These are phyloP conservation scores for Macrosteles quadrilineatus DNA, from an alignment of 1,140 invertebrate genomes.

Conservation along the genomic window DNA sequence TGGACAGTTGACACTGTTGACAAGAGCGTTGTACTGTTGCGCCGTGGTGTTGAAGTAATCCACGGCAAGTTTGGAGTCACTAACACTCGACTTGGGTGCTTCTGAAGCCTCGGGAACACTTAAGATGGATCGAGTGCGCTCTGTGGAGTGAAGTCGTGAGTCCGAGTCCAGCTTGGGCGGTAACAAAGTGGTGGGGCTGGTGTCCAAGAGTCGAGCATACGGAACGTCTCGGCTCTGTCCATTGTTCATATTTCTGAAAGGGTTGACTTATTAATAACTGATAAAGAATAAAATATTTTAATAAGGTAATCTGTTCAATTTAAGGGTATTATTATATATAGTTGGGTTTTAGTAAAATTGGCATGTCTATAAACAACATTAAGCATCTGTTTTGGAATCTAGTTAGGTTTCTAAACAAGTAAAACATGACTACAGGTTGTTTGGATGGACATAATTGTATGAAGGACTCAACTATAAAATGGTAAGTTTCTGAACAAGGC, in stretches of 20 bases:
- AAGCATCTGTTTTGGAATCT: too few relatives aligned
- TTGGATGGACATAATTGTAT: too few relatives aligned
- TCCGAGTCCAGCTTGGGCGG: conserved; percentile 72
- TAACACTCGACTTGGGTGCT: conserved; percentile 68
- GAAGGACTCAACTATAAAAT: too few relatives aligned
- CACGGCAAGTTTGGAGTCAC: conserved; percentile 78
- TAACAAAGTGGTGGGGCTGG: conserved; percentile 55
- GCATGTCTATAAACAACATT: too few relatives aligned
- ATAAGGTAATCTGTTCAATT: too few relatives aligned
- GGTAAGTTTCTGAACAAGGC: too few relatives aligned
- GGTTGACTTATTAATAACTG: too few relatives aligned
- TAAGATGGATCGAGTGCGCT: conserved; percentile 63
- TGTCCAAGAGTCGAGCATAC: conserved; percentile 73
- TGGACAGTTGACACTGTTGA: conserved; percentile 33
- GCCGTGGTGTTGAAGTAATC: conserved; percentile 61
- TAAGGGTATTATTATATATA: too few relatives aligned
- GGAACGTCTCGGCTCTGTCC: conserved; percentile 66
- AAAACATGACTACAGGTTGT: too few relatives aligned
- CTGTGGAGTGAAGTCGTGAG: conserved; percentile 66
- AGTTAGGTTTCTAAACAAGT: too few relatives aligned
- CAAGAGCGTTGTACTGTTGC: conserved; percentile 43
- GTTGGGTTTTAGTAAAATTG: too few relatives aligned
- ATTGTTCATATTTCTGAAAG: conserved; percentile 46
- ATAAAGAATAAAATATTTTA: too few relatives aligned
- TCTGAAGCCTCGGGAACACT: conserved; percentile 56